phyloP scores from a whole-genome alignment of 2,113 vertebrate species.

The Jaculus jaculus region DNA sequence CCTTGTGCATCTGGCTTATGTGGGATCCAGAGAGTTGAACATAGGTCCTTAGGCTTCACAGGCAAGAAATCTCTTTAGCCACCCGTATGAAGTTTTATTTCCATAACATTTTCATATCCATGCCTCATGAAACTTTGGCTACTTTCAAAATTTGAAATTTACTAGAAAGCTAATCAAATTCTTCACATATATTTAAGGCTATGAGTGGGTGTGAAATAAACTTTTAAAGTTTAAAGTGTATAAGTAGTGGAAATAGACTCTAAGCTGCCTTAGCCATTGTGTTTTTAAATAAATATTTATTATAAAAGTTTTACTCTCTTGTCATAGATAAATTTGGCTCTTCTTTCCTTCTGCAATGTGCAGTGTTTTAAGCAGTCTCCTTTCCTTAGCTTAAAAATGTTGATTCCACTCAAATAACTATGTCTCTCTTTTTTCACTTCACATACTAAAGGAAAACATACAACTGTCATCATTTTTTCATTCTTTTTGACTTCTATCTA shows the following conservation, averaged over 20 bases:
- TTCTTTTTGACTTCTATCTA: neutral
- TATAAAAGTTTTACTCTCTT: neutral
- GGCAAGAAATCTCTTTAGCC: too few relatives aligned
- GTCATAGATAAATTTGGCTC: neutral
- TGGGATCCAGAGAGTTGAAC: too few relatives aligned
- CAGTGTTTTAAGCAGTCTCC: neutral
- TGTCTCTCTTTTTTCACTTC: neutral
- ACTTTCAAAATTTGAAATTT: neutral
- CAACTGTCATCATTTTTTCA: neutral
- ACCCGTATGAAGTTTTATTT: neutral
- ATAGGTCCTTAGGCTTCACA: too few relatives aligned
- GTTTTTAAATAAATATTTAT: neutral
- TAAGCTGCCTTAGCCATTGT: neutral
- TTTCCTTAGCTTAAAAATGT: neutral
- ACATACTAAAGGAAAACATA: neutral
- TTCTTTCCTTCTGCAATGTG: neutral
- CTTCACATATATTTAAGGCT: neutral
- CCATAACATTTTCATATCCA: neutral
- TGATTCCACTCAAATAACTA: neutral
- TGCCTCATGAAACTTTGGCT: conserved; percentile 6
- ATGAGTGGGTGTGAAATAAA: neutral
- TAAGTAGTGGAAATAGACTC: neutral
- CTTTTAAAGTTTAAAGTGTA: neutral
- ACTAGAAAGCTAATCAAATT: neutral
- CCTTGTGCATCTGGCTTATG: too few relatives aligned